Conservation (phyloP, 2,888 invertebrate species). For the Drosophila rubida region DNA sequence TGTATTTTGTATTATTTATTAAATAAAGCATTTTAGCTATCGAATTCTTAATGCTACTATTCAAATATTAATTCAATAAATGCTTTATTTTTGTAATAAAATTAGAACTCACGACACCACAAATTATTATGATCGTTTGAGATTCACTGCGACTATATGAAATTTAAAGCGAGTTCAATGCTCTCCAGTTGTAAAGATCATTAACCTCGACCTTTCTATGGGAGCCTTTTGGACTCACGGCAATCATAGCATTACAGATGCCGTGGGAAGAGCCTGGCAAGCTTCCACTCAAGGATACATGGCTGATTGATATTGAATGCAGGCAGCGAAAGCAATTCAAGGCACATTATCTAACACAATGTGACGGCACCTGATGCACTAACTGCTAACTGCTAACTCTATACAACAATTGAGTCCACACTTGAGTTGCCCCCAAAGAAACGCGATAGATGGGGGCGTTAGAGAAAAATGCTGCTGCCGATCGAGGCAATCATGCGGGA, state of each 20-base stretch:
- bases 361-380: conserved; percentile 69
- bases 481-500: conserved; percentile 64
- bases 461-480: conserved; percentile 48
- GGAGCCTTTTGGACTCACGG: conserved; percentile 9
- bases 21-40: too few species aligned
- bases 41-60: too few species aligned
- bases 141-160: too few species aligned
- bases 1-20: too few species aligned
- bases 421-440: conserved; percentile 32
- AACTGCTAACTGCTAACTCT: conserved; percentile 39
- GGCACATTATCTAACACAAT: conserved; percentile 53
- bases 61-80: too few species aligned
- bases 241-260: conserved; percentile 25
- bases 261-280: conserved; percentile 62
- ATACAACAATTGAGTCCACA: conserved; percentile 59
- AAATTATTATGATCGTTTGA: too few species aligned
- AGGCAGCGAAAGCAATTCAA: conserved; percentile 48
- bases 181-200: conserved; percentile 44
- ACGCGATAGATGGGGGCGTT: conserved; percentile 38
- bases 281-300: conserved; percentile 65
- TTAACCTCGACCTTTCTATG: conserved; percentile 60
- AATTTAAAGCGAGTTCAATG: conserved; percentile 53
- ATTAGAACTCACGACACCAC: too few species aligned
- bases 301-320: conserved; percentile 75
- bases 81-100: not conserved